Evolutionary conservation across 2,888 invertebrate genomes (phyloP).

Genomic region (Embidobia sp.): DNA sequence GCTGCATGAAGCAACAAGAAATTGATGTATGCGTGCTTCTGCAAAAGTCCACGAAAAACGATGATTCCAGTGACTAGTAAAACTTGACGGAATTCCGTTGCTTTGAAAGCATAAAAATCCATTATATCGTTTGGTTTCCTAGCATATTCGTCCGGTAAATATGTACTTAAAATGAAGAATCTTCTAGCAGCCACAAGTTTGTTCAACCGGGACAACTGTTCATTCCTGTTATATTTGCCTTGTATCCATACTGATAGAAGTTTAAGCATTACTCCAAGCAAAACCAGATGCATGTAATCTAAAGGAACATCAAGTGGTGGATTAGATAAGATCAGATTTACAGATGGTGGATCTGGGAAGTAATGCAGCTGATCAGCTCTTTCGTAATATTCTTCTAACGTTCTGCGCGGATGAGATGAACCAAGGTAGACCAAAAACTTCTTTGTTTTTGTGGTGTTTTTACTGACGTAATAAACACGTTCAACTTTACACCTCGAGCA

Average conservation of each 20-base stretch:
- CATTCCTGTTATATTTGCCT: constrained; percentile 31
- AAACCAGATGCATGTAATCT: constrained; percentile 51
- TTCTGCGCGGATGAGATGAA: constrained; percentile 9
- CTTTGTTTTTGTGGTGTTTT: neutral
- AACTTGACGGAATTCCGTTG: constrained; percentile 67
- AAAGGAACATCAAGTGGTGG: constrained; percentile 30
- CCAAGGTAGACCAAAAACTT: neutral
- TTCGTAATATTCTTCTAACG: constrained; percentile 3
- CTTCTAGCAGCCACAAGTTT: constrained; percentile 27
- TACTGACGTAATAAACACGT: constrained; percentile 2
- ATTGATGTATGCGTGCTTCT: constrained; percentile 19
- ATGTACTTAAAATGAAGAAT: constrained; percentile 39
- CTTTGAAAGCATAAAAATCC: constrained; percentile 63
- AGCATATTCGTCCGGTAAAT: constrained; percentile 66
- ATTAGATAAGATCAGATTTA: neutral
- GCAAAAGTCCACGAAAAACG: constrained; percentile 57
- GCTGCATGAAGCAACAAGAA: constrained; percentile 39
- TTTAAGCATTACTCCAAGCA: constrained; percentile 37
- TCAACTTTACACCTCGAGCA: constrained; percentile 51
- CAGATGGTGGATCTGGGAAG: constrained; percentile 4
- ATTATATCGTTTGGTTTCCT: constrained; percentile 62
- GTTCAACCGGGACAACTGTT: constrained; percentile 20
- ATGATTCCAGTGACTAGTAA: constrained; percentile 66
- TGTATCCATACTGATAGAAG: constrained; percentile 28
- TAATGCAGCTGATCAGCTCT: neutral